Conservation (phyloP, 2,888 invertebrate genomes). For the Sinotaia quadrata region DNA sequence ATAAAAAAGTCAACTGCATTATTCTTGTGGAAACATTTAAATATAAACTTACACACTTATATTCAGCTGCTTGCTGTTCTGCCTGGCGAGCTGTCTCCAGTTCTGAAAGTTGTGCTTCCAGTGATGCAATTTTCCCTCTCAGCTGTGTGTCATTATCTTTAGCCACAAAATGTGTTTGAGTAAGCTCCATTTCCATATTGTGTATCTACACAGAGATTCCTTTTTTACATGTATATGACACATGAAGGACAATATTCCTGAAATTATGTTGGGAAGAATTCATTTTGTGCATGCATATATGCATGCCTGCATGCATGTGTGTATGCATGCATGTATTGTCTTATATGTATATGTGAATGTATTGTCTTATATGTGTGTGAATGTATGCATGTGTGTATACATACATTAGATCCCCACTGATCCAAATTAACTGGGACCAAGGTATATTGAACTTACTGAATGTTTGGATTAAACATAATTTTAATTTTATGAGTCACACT, state of each 20-base stretch:
- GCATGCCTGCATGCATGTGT: too few relatives aligned
- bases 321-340: neutral
- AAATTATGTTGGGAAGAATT: too few relatives aligned
- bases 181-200: constrained; percentile 50
- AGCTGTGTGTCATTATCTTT: constrained; percentile 57
- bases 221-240: too few relatives aligned
- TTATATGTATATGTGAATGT: neutral
- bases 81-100: constrained; percentile 48
- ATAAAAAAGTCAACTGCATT: neutral
- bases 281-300: too few relatives aligned
- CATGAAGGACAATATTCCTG: too few relatives aligned
- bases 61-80: constrained; percentile 42
- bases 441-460: neutral
- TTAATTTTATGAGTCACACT: too few relatives aligned
- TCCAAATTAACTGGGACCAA: neutral
- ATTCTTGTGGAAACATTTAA: neutral
- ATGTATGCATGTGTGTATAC: neutral
- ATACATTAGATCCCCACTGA: neutral
- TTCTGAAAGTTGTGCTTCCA: constrained; percentile 53
- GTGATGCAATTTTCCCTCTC: constrained; percentile 49
- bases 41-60: constrained; percentile 53
- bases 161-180: constrained; percentile 47
- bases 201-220: constrained; percentile 24
- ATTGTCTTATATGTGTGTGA: neutral
- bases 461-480: too few relatives aligned